Evolutionary conservation across 2,888 invertebrate species (phyloP), one percentile per base, ranked within the genome.

Genomic region (Calliphora vomitoria): DNA sequence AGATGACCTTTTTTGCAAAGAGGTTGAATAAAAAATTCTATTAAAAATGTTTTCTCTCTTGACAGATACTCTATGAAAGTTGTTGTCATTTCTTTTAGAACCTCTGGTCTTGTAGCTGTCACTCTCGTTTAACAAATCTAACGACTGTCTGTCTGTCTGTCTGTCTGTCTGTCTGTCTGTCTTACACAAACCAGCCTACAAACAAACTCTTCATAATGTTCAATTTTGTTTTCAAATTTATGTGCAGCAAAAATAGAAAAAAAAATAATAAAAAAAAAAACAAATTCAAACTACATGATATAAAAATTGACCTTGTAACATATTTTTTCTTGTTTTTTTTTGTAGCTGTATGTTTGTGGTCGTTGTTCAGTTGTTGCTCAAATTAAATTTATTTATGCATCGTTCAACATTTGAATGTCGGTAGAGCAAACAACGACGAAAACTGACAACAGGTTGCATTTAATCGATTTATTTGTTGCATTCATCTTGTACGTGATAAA

Each of bases 271-370:
- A 71, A 64, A 62, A 60, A 25, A 71, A 64, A 69, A 72, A 60
- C 13, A 64, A 69, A 60, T 69, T 31, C 47, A 66, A 72, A 74
- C 55, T 41, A 69, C 82, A 72, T 72, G 64, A 74, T 74, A 69
- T 53, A 78, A 78, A 82, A 85, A 82, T 75, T 84, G 82, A 75
- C 87, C 87, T 87, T 85, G 87, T 87, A 82, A 87, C 85, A 87
- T 79, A 85, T 86, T 75, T 86, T 50, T 80, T 66, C 38, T 62
- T 72, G 38, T 50, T 85, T 64, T 50, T 68, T 20, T 25, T 71
- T 66, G 2, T 53, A 58, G 60, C 35, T 38, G 20, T 41, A 35
- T 47, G 60, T 55, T 18, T 55, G 75, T 68, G 66, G 69, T 41
- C 69, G 62, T 68, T 35, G 50, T 82, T 75, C 53, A 68, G 72